Conservation (phyloP, 2,888 invertebrate species). For the Acutogordius australiensis region DNA sequence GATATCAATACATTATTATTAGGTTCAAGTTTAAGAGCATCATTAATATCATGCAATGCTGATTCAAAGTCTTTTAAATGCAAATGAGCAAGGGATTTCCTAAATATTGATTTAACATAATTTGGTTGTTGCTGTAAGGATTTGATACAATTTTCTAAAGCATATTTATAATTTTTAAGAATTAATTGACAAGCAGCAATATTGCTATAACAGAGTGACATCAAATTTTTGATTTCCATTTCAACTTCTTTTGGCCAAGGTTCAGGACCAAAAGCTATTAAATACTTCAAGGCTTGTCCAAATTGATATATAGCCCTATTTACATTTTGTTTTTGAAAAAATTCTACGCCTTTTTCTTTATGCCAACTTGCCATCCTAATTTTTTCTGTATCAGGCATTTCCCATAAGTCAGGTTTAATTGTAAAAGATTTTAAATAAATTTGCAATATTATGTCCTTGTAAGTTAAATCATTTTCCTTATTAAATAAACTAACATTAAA, state of each 20-base stretch:
- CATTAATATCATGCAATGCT: background rate
- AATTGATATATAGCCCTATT: slow-evolving; percentile 2
- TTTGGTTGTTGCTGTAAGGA: background rate
- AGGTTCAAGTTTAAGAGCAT: background rate
- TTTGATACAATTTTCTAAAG: slow-evolving; percentile 11
- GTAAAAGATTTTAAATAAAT: slow-evolving; percentile 1
- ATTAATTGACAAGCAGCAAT: slow-evolving; percentile 12
- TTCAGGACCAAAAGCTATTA: slow-evolving; percentile 6
- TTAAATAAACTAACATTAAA: background rate
- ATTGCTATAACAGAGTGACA: background rate
- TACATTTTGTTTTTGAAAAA: slow-evolving; percentile 1
- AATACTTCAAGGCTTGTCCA: slow-evolving; percentile 1
- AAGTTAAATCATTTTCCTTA: background rate
- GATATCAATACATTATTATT: no score
- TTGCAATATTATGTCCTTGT: background rate
- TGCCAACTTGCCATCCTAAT: background rate
- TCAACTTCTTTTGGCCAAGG: slow-evolving; percentile 6
- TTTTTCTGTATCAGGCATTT: slow-evolving; percentile 11
- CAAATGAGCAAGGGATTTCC: background rate
- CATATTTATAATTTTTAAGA: slow-evolving; percentile 9
- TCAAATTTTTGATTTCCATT: slow-evolving; percentile 4
- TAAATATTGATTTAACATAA: slow-evolving; percentile 2
- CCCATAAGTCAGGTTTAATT: background rate
- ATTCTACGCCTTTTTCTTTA: background rate
- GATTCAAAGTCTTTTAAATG: background rate